Conservation (phyloP, 2,113 vertebrate genomes). For the Pagrus major region DNA sequence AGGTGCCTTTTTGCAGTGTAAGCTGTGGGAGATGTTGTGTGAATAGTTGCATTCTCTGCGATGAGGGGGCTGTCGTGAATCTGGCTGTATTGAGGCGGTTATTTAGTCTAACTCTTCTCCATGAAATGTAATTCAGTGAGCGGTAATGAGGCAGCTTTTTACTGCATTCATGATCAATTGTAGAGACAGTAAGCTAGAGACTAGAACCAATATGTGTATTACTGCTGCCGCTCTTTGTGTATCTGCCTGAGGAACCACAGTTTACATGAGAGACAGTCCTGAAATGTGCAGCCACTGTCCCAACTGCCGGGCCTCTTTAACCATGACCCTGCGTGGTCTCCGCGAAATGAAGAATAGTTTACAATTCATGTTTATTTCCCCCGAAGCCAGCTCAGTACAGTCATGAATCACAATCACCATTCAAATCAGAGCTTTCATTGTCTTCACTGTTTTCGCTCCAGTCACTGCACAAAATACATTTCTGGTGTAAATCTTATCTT, state of each 20-base stretch:
- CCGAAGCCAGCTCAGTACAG: background rate
- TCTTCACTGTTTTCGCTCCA: constrained; percentile 7
- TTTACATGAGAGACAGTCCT: constrained; percentile 7
- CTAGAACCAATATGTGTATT: constrained; percentile 18
- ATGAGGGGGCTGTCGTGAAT: constrained; percentile 31
- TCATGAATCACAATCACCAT: constrained; percentile 36
- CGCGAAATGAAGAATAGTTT: constrained; percentile 35
- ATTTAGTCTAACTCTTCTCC: constrained; percentile 41
- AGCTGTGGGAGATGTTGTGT: constrained; percentile 46
- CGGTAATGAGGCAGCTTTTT: constrained; percentile 32
- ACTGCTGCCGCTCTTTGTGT: constrained; percentile 16
- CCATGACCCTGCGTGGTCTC: constrained; percentile 14
- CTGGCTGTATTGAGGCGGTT: constrained; percentile 36
- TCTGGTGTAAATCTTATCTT: constrained; percentile 10
- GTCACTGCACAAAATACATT: constrained; percentile 11
- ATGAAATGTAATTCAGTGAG: constrained; percentile 41
- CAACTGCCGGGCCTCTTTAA: background rate
- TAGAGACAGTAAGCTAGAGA: constrained; percentile 16
- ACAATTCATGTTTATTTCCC: constrained; percentile 39
- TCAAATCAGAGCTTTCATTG: constrained; percentile 35
- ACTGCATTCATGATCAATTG: constrained; percentile 41
- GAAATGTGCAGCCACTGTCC: background rate
- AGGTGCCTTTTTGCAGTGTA: constrained; percentile 56
- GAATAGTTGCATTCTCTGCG: constrained; percentile 50
- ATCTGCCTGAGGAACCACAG: background rate